Conservation (phyloP, 1,140 invertebrate genomes). For the Bombus polaris region DNA sequence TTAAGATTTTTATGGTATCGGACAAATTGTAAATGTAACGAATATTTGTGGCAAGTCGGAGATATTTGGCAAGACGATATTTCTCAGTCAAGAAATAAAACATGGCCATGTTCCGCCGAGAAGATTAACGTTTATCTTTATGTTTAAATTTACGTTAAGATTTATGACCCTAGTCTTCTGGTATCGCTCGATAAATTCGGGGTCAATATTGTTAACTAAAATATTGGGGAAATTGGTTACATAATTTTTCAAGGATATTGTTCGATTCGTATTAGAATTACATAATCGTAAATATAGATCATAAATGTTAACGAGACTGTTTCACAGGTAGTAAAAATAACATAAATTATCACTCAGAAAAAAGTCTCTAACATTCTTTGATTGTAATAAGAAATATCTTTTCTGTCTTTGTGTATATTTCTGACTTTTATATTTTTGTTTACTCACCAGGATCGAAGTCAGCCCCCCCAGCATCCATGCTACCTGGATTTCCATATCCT, state of each 20-base stretch:
- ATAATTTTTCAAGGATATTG: conserved; percentile 13
- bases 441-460: conserved; percentile 82
- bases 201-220: conserved; percentile 27
- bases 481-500: conserved; percentile 81
- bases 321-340: neutral
- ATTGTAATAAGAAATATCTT: neutral
- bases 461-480: conserved; percentile 80
- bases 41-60: neutral
- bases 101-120: neutral
- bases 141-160: neutral
- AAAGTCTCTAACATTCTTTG: neutral
- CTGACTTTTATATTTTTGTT: neutral
- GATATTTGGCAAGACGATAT: neutral
- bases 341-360: no score
- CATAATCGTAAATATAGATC: neutral
- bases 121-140: conserved; percentile 35
- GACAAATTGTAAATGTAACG: neutral
- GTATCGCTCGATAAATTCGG: conserved; percentile 17
- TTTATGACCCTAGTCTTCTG: conserved; percentile 9
- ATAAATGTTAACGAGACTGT: neutral
- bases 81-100: neutral
- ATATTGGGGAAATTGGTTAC: neutral
- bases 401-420: neutral
- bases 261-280: conserved; percentile 3
- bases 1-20: neutral